A percentile compares a stretch with the other conserved stretches of the same genome.
These are phyloP conservation scores for Polypedilum pembai DNA, from an alignment of 1,140 invertebrate species.

Conservation along the genomic window DNA sequence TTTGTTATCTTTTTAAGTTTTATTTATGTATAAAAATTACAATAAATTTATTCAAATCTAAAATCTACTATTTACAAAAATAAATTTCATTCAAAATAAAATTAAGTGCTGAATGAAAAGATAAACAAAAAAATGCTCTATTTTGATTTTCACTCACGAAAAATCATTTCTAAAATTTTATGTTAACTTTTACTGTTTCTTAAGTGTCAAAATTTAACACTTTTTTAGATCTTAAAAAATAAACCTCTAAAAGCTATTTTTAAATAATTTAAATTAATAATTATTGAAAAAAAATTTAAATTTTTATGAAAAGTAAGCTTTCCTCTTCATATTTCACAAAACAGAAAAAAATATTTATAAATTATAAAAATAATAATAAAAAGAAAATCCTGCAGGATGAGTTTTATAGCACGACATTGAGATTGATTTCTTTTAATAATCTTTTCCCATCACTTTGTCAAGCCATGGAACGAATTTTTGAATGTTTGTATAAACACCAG, in stretches of 20 bases:
- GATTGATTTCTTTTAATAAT: slow-evolving; percentile 32
- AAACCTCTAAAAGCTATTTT: no score
- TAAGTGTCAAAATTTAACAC: no score
- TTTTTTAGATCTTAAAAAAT: no score
- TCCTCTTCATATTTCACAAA: background rate
- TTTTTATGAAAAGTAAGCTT: background rate
- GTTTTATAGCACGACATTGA: slow-evolving; percentile 1
- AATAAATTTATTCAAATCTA: background rate
- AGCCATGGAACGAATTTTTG: slow-evolving; percentile 90
- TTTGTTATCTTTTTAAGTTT: background rate
- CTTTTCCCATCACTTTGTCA: slow-evolving; percentile 61
- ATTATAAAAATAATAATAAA: slow-evolving; percentile 4
- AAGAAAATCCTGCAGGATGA: background rate
- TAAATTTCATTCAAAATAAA: no score
- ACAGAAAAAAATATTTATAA: slow-evolving; percentile 20
- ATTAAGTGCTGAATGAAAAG: no score
- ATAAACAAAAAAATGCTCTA: no score
- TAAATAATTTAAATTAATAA: no score
- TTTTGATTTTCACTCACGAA: no score
- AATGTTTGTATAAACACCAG: slow-evolving; percentile 85
- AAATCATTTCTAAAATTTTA: no score
- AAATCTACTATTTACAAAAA: no score
- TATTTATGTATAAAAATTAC: background rate
- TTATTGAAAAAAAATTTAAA: background rate
- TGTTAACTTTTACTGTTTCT: no score